Conservation (phyloP, 2,113 vertebrate species). For the Chitala chitala region DNA sequence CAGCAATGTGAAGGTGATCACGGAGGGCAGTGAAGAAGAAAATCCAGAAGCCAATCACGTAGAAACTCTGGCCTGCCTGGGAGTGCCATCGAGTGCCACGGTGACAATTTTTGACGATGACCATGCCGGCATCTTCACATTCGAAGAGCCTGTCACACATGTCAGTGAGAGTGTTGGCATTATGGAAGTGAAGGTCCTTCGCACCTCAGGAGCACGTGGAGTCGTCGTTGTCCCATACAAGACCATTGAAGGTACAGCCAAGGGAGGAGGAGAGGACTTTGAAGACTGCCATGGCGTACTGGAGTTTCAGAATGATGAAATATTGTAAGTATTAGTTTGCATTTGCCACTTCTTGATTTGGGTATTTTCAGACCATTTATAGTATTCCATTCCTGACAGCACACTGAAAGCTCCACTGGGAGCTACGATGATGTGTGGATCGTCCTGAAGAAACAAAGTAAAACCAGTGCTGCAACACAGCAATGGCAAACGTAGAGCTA, state of each 20-base stretch:
- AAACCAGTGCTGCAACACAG: neutral
- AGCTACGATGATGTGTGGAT: neutral
- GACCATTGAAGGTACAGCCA: constrained; percentile 87
- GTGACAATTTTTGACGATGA: constrained; percentile 98
- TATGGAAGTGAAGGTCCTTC: constrained; percentile 97
- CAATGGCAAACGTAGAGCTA: neutral
- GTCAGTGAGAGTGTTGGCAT: constrained; percentile 92
- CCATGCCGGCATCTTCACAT: constrained; percentile 96
- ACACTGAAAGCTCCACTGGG: neutral
- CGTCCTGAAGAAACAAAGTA: constrained; percentile 6
- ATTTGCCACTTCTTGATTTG: neutral
- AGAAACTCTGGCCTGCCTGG: constrained; percentile 73
- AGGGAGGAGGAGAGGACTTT: constrained; percentile 90
- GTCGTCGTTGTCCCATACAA: constrained; percentile 92
- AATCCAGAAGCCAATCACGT: constrained; percentile 67
- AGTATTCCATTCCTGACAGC: constrained; percentile 14
- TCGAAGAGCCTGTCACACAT: constrained; percentile 84
- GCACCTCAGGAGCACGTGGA: constrained; percentile 91
- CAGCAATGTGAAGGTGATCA: constrained; percentile 74
- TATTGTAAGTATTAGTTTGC: constrained; percentile 80
- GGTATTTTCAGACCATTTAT: neutral
- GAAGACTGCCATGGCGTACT: constrained; percentile 87
- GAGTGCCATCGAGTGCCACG: constrained; percentile 76
- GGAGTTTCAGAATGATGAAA: constrained; percentile 97
- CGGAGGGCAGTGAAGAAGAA: constrained; percentile 66